Evolutionary conservation across 2,113 vertebrate species (phyloP), one percentile per base, ranked within the genome.

Genomic region (Stigmatopora nigra): DNA sequence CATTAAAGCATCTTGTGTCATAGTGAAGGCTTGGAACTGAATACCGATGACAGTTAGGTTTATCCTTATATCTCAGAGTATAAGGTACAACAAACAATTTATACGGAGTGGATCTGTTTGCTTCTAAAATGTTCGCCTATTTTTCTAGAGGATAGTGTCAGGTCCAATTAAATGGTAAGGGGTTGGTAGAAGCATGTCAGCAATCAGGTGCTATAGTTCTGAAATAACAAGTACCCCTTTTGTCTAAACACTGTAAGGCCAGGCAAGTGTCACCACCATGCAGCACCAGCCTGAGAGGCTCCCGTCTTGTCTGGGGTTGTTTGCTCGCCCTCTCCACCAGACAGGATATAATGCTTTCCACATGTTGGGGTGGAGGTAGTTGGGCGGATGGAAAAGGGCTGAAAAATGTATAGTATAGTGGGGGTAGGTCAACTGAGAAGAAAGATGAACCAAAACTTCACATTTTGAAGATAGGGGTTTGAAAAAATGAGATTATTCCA

Each of bases 311-410:
- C 72, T 63, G 22, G 77, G 66, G 78, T 74, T 85, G 80, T 88
- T 90, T 90, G 86, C 81, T 73, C 87, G 84, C 79, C 71, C 77
- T 86, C 84, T 84, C 82, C 85, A 82, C 78, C 85, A 91, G 89
- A 91, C 89, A 87, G 88, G 82, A 89, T 83, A 87, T 92, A 91
- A 91, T 91, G 84, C 78, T 84, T 91, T 89, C 89, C 90, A 91
- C 88, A 89, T 91, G 90, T 89, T 53, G 86, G 77, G 71, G 68
- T 75, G 44, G 57, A 62, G 74, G 65, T 22, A 41, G 51, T 57
- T n/a, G 35, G 48, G 3, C 53, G 11, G 66, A 22, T 25, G 35
- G 69, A 61, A 60, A 49, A n/a, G 41, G 41, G 61, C 25, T 44
- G 25, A 20, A 41, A 58, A 41, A 62, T 72, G 25, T 63, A 38